Evolutionary conservation across 2,113 vertebrate genomes (phyloP).

Genomic region (Nothocercus nigrocapillus): DNA sequence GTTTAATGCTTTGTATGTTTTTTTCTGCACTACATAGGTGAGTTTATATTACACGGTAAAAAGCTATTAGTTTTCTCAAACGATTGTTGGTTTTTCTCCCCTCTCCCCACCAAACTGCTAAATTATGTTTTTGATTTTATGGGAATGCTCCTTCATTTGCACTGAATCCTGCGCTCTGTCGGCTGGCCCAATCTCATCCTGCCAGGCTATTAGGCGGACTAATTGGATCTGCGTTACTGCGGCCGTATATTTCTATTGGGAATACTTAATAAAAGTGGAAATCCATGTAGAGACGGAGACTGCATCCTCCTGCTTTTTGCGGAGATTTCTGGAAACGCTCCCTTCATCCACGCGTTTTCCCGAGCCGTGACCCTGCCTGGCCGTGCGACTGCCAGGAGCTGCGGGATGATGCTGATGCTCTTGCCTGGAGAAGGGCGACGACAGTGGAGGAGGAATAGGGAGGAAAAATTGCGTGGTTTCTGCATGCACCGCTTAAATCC

Average conservation of each 20-base stretch:
- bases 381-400: too few species aligned
- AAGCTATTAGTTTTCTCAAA: slow-evolving; percentile 66
- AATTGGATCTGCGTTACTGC: slow-evolving; percentile 49
- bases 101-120: slow-evolving; percentile 49
- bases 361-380: too few species aligned
- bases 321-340: background rate
- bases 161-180: slow-evolving; percentile 43
- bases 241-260: slow-evolving; percentile 12
- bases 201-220: slow-evolving; percentile 46
- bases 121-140: slow-evolving; percentile 65
- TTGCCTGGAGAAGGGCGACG: background rate
- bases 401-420: too few species aligned
- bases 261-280: slow-evolving; percentile 51
- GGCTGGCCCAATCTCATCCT: slow-evolving; percentile 32
- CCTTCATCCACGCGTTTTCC: too few species aligned
- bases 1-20: slow-evolving; percentile 5
- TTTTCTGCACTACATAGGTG: slow-evolving; percentile 21
- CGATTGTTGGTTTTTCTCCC: slow-evolving; percentile 35
- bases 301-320: background rate
- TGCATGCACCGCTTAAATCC: slow-evolving; percentile 14
- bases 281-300: slow-evolving; percentile 25
- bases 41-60: slow-evolving; percentile 33
- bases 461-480: background rate
- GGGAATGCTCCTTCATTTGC: slow-evolving; percentile 58
- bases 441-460: background rate